These are phyloP conservation scores for Ornithorhynchus anatinus DNA, from an alignment of 2,113 vertebrate genomes.

Conservation along the genomic window DNA sequence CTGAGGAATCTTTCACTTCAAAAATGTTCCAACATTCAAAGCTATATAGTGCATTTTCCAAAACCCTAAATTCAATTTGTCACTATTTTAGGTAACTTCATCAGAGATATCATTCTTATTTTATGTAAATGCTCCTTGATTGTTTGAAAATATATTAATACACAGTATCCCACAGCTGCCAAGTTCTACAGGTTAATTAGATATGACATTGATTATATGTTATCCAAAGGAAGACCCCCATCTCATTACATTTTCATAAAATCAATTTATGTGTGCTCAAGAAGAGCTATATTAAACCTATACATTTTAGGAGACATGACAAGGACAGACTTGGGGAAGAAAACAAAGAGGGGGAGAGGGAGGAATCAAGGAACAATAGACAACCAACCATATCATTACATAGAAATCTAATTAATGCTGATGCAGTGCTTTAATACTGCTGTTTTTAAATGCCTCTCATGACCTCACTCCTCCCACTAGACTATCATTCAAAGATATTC, in stretches of 20 bases:
- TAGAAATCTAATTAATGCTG: background rate
- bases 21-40: background rate
- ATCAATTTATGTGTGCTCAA: background rate
- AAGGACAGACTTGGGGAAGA: background rate
- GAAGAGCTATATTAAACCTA: background rate
- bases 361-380: background rate
- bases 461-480: background rate
- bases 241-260: constrained; percentile 2
- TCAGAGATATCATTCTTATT: background rate
- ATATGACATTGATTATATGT: background rate
- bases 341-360: background rate
- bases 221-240: background rate
- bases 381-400: background rate
- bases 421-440: background rate
- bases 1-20: constrained; percentile 1
- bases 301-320: background rate
- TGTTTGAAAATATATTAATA: background rate
- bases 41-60: background rate
- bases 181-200: constrained; percentile 4
- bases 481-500: background rate
- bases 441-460: background rate
- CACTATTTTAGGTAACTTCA: background rate
- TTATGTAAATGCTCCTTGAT: background rate
- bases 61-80: background rate
- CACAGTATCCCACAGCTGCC: background rate